Conservation (phyloP, 2,888 invertebrate genomes). For the Heliothis peltigera region DNA sequence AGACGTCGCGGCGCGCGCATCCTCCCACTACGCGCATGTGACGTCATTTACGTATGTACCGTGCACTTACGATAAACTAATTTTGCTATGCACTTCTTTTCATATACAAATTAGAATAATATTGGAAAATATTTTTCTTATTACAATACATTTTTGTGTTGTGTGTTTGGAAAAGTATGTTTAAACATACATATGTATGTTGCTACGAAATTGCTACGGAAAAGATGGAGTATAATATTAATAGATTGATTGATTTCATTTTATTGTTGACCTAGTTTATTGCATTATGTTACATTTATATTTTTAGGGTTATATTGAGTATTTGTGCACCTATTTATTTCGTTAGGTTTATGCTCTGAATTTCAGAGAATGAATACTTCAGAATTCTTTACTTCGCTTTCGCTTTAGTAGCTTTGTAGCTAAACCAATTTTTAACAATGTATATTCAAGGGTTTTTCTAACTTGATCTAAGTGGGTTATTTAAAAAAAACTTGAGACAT, state of each 20-base stretch:
- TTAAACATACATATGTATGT: too few species aligned
- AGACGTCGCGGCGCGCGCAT: slow-evolving; percentile 64
- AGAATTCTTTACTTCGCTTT: not conserved
- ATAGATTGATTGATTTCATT: not conserved
- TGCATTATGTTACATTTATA: not conserved
- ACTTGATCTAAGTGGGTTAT: not conserved
- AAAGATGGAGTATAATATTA: not conserved
- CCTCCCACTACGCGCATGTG: slow-evolving; percentile 56
- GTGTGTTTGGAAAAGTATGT: slow-evolving; percentile 3
- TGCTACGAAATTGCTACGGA: slow-evolving; percentile 13
- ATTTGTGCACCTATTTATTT: too few species aligned
- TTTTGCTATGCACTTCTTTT: slow-evolving; percentile 38
- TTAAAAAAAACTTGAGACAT: not conserved
- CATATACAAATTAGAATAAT: slow-evolving; percentile 18
- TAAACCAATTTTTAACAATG: not conserved
- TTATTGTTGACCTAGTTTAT: not conserved
- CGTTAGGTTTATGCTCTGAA: too few species aligned
- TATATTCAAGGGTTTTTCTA: not conserved
- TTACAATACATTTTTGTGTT: slow-evolving; percentile 19
- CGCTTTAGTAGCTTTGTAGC: not conserved
- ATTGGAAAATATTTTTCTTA: slow-evolving; percentile 25
- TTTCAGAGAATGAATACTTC: not conserved
- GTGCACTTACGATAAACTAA: slow-evolving; percentile 9
- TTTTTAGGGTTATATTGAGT: not conserved
- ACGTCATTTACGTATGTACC: slow-evolving; percentile 39